These are phyloP conservation scores for Takifugu bimaculatus DNA, from an alignment of 2,113 vertebrate genomes.

Conservation along the genomic window DNA sequence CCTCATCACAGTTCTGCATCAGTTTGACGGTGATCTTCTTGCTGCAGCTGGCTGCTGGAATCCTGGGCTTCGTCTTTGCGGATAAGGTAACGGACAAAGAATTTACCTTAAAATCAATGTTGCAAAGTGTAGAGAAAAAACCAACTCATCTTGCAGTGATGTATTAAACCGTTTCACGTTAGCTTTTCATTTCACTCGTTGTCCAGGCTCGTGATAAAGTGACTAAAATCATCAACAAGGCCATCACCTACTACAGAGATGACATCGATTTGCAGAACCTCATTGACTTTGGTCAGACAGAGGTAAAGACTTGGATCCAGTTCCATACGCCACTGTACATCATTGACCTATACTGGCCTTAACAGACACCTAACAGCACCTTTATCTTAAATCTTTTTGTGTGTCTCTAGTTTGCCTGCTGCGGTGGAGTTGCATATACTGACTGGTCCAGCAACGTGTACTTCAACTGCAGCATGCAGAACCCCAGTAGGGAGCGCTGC, in stretches of 20 bases:
- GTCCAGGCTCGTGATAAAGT: constrained; percentile 82
- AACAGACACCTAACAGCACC: background rate
- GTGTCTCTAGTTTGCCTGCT: constrained; percentile 82
- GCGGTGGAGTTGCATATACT: constrained; percentile 80
- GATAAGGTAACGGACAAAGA: constrained; percentile 77
- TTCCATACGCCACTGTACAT: background rate
- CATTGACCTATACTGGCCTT: background rate
- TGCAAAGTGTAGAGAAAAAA: background rate
- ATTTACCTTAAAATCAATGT: too few species aligned
- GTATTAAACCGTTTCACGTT: background rate
- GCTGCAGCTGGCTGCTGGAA: constrained; percentile 82
- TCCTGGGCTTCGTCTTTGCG: constrained; percentile 88
- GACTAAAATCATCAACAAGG: constrained; percentile 79
- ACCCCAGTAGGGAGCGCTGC: constrained; percentile 84
- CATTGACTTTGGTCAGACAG: constrained; percentile 87
- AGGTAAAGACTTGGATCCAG: constrained; percentile 67
- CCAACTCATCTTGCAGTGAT: background rate
- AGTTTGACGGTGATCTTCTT: constrained; percentile 85
- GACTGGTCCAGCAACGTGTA: constrained; percentile 92
- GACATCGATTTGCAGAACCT: constrained; percentile 90
- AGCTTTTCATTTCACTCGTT: constrained; percentile 7
- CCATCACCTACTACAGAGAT: constrained; percentile 86
- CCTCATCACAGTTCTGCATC: constrained; percentile 81
- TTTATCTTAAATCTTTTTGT: constrained; percentile 1
- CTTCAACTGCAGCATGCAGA: constrained; percentile 81